Evolutionary conservation across 1,140 invertebrate species (phyloP).

Genomic region (Apolygus lucorum): DNA sequence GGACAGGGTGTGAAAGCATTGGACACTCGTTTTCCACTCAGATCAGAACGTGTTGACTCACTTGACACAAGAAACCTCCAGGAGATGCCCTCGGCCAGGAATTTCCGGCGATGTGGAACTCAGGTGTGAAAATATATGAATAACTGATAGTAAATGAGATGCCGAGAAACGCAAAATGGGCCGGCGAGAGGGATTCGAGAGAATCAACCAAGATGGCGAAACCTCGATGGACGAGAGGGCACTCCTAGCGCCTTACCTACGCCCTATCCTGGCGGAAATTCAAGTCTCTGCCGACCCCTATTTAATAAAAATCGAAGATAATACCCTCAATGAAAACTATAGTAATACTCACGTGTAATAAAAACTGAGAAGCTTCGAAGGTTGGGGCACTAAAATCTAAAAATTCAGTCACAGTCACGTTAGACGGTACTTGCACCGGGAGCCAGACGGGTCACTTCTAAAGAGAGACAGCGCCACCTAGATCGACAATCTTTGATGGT

Average conservation of each 20-base stretch:
- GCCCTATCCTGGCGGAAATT: not conserved
- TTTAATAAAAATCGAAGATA: no score
- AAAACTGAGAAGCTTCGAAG: constrained; percentile 20
- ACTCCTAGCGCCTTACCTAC: constrained; percentile 27
- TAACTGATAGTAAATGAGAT: no score
- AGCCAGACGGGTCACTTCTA: constrained; percentile 1
- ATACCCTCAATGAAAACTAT: constrained; percentile 14
- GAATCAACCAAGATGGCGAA: constrained; percentile 28
- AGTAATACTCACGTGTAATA: constrained; percentile 22
- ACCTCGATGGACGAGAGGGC: constrained; percentile 20
- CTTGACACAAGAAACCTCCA: no score
- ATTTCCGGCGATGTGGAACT: no score
- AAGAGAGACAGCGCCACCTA: not conserved
- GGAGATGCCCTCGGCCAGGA: no score
- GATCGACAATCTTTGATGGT: no score
- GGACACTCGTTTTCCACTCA: no score
- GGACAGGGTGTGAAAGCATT: not conserved
- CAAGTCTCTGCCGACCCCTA: no score
- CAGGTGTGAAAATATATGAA: no score
- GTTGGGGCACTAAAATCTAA: constrained; percentile 29
- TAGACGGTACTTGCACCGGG: constrained; percentile 5
- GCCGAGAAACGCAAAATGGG: not conserved
- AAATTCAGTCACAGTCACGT: constrained; percentile 20
- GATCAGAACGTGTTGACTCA: no score
- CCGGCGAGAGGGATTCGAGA: constrained; percentile 12